Evolutionary conservation across 2,113 vertebrate species (phyloP).

Genomic region (Chrysemys picta): DNA sequence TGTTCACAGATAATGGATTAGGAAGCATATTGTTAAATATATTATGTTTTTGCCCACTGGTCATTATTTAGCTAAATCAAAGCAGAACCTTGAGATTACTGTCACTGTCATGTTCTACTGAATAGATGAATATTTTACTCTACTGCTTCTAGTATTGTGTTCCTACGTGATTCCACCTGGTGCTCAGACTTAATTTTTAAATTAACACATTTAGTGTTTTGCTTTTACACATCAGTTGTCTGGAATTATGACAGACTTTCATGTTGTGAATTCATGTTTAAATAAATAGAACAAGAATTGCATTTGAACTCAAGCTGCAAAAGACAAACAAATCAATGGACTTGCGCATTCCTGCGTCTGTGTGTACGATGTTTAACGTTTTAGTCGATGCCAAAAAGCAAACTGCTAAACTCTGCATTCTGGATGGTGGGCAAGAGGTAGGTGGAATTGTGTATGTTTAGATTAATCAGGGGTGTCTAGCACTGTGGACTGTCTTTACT

Average conservation of each 20-base stretch:
- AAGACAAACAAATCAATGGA: conserved; percentile 92
- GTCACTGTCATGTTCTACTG: not conserved
- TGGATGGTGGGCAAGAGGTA: conserved; percentile 94
- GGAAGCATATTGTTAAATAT: not conserved
- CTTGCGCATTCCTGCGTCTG: conserved; percentile 85
- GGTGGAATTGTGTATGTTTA: not conserved
- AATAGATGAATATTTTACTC: not conserved
- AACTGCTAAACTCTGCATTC: conserved; percentile 91
- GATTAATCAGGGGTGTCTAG: not conserved
- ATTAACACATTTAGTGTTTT: conserved; percentile 22
- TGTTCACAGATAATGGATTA: not conserved
- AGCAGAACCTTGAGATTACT: conserved; percentile 28
- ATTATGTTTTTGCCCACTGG: not conserved
- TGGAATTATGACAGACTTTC: conserved; percentile 14
- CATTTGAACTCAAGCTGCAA: conserved; percentile 93
- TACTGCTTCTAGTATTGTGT: not conserved
- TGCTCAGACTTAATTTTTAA: conserved; percentile 26
- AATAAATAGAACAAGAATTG: conserved; percentile 89
- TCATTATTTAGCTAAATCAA: conserved; percentile 27
- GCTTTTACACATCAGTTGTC: not conserved
- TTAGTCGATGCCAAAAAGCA: conserved; percentile 95
- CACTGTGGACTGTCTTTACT: not conserved
- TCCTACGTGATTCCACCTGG: not conserved
- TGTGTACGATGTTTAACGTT: conserved; percentile 98
- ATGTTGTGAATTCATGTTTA: conserved; percentile 62